Conservation (phyloP, 2,113 vertebrate genomes). For the Epinephelus cyanopodus region DNA sequence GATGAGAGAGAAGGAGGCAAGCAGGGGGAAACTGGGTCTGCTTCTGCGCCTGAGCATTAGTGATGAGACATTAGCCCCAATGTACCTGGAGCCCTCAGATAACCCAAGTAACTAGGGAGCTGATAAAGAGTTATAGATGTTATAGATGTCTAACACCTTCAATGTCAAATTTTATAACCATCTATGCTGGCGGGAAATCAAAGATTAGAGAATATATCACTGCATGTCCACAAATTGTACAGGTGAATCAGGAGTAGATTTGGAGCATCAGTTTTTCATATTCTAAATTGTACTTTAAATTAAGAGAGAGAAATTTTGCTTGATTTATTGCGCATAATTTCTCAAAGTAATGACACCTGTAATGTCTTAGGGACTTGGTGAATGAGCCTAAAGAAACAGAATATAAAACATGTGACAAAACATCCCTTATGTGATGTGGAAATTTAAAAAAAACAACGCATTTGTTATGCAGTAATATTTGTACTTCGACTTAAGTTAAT, state of each 20-base stretch:
- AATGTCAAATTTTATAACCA: background rate
- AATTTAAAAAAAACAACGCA: background rate
- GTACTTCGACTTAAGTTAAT: background rate
- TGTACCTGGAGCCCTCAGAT: constrained; percentile 18
- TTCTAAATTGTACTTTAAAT: background rate
- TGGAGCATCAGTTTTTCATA: too few species aligned
- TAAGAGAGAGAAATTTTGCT: background rate
- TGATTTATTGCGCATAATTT: background rate
- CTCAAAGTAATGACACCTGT: background rate
- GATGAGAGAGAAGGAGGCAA: constrained; percentile 41
- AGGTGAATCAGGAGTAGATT: background rate
- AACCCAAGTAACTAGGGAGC: constrained; percentile 1
- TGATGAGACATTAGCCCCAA: constrained; percentile 54
- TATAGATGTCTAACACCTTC: background rate
- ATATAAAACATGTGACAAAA: background rate
- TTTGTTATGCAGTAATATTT: background rate
- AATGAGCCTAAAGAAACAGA: background rate
- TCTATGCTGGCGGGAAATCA: background rate
- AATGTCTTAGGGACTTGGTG: background rate
- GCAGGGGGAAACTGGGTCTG: constrained; percentile 15
- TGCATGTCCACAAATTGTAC: background rate
- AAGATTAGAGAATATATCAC: background rate
- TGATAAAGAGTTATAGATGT: constrained; percentile 33
- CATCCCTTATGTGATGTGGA: background rate
- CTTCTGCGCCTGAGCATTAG: constrained; percentile 43